Evolutionary conservation across 2,113 vertebrate species (phyloP).

Genomic region (pig (Sus scrofa)): DNA sequence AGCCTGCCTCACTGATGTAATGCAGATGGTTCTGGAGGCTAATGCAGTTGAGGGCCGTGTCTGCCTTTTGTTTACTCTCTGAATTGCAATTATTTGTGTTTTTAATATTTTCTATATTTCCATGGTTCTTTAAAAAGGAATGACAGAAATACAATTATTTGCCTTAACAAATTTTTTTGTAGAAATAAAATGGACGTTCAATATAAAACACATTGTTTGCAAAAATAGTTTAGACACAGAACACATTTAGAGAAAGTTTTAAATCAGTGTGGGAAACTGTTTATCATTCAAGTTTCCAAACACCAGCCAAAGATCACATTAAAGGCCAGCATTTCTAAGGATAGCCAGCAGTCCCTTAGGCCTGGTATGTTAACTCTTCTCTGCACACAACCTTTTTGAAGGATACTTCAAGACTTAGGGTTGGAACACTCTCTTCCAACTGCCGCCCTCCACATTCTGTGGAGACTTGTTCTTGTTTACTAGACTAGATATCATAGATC

Average conservation of each 20-base stretch:
- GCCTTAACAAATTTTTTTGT: not conserved
- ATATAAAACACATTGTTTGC: not conserved
- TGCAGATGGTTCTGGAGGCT: not conserved
- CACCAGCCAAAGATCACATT: not conserved
- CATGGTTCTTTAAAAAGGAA: slow-evolving; percentile 39
- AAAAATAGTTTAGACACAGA: slow-evolving; percentile 2
- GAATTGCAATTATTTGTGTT: slow-evolving; percentile 34
- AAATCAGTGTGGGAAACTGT: not conserved
- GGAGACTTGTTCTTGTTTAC: not conserved
- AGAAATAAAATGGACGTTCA: not conserved
- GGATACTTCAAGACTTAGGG: not conserved
- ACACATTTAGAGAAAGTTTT: not conserved
- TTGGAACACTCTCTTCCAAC: not conserved
- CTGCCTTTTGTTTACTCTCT: not conserved
- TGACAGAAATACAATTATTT: slow-evolving; percentile 73
- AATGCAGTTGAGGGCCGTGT: not conserved
- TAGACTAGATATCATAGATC: not conserved
- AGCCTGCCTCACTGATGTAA: not conserved
- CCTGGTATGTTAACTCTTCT: not conserved
- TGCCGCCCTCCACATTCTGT: not conserved
- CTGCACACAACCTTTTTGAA: not conserved
- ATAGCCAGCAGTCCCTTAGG: not conserved
- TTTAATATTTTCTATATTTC: slow-evolving; percentile 47
- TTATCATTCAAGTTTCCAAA: not conserved
- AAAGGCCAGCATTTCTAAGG: not conserved